Evolutionary conservation across 2,888 invertebrate species (phyloP).

Genomic region (Cylindroiulus punctatus): DNA sequence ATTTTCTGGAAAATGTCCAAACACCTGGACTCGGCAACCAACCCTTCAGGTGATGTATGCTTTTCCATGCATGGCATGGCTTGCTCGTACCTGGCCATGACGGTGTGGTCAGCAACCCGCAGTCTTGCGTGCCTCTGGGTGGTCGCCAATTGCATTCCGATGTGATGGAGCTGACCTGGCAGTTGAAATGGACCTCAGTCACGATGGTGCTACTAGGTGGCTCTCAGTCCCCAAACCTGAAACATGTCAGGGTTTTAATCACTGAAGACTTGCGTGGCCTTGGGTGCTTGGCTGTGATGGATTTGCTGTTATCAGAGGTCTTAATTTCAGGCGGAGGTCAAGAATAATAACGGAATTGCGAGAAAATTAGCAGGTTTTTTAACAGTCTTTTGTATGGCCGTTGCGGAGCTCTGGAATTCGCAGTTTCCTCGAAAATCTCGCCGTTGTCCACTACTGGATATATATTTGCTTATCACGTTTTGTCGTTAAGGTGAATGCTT

Average conservation of each 20-base stretch:
- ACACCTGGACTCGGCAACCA: neutral
- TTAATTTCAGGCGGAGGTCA: neutral
- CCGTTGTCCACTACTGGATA: neutral
- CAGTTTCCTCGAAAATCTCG: neutral
- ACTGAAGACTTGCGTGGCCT: neutral
- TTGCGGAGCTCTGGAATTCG: no score
- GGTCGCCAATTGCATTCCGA: neutral
- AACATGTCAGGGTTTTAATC: conserved; percentile 8
- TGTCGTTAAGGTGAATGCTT: conserved; percentile 14
- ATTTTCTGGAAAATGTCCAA: conserved; percentile 17
- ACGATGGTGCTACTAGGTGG: conserved; percentile 31
- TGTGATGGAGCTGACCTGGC: neutral
- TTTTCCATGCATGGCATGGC: neutral
- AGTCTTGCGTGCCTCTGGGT: neutral
- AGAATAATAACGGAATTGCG: no score
- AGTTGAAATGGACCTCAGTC: conserved; percentile 40
- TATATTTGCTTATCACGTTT: conserved; percentile 35
- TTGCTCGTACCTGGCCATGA: neutral
- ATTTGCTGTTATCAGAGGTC: neutral
- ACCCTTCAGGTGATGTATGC: conserved; percentile 12
- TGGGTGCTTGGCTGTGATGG: neutral
- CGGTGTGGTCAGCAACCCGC: conserved; percentile 36
- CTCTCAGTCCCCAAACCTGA: conserved; percentile 13
- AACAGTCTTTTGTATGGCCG: no score
- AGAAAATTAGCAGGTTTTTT: no score